Evolutionary conservation across 2,797 vertebrate genomes (phyloP).

Genomic region (Hybognathus amarus): DNA sequence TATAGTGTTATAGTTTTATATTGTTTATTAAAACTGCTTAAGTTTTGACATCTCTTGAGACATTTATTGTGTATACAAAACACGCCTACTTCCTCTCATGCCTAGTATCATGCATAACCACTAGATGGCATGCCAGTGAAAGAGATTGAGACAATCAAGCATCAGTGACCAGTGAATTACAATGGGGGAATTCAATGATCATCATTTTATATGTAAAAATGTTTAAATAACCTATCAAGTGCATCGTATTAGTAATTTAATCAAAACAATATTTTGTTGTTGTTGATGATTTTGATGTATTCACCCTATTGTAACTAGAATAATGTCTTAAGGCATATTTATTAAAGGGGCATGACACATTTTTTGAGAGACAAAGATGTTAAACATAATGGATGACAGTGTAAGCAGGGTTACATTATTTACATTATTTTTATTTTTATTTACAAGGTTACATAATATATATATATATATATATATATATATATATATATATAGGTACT

Average conservation of each 20-base stretch:
- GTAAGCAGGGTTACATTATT: neutral
- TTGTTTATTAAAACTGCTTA: neutral
- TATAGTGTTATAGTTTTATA: neutral
- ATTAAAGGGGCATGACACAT: neutral
- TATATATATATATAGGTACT: too few relatives aligned
- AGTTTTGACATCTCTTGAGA: neutral
- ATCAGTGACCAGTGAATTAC: slow-evolving; percentile 10
- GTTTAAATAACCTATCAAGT: neutral
- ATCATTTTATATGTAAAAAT: neutral
- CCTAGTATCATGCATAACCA: slow-evolving; percentile 13
- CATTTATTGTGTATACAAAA: neutral
- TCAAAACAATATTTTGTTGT: neutral
- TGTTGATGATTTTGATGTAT: neutral
- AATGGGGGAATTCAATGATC: too few relatives aligned
- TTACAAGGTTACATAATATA: too few relatives aligned
- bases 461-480: too few relatives aligned
- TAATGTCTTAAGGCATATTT: neutral
- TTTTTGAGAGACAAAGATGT: neutral
- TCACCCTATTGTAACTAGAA: neutral
- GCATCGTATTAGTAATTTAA: neutral
- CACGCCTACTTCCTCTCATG: neutral
- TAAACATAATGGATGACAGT: neutral
- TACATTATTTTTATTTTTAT: too few relatives aligned
- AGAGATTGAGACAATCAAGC: neutral
- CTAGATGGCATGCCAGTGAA: slow-evolving; percentile 41